Evolutionary conservation across 2,888 invertebrate genomes (phyloP).

Genomic region (Seira ritae): DNA sequence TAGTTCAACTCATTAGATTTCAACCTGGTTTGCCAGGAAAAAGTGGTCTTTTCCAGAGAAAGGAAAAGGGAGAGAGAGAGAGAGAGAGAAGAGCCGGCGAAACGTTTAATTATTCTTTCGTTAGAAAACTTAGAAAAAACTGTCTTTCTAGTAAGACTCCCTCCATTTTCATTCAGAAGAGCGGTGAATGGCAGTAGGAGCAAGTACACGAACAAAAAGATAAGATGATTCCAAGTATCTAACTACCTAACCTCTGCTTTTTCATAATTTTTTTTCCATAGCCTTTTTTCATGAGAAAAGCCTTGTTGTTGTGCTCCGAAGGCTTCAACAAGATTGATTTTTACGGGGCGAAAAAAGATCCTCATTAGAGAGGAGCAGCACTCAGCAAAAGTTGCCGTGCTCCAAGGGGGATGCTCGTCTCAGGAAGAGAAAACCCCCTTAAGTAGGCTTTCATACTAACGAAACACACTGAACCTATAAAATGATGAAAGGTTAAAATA

Average conservation of each 20-base stretch:
- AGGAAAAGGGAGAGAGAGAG: neutral
- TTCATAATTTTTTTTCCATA: neutral
- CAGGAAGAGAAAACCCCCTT: no score
- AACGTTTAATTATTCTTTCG: conserved; percentile 19
- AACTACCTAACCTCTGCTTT: neutral
- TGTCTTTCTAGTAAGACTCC: neutral
- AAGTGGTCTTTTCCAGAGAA: conserved; percentile 13
- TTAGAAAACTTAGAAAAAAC: neutral
- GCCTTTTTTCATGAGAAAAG: neutral
- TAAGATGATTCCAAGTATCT: neutral
- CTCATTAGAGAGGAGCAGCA: no score
- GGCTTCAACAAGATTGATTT: no score
- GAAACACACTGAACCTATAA: no score
- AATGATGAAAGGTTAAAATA: no score
- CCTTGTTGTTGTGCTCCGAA: neutral
- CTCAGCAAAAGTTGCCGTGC: no score
- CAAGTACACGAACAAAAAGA: neutral
- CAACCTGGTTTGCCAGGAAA: conserved; percentile 64
- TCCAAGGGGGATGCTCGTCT: no score
- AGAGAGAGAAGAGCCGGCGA: neutral
- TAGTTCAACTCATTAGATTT: conserved; percentile 68
- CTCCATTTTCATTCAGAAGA: neutral
- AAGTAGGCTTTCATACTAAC: no score
- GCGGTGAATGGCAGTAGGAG: neutral
- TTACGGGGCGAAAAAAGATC: no score